These are phyloP conservation scores for Hylomyscus alleni DNA, from an alignment of 2,797 vertebrate genomes.

Conservation along the genomic window DNA sequence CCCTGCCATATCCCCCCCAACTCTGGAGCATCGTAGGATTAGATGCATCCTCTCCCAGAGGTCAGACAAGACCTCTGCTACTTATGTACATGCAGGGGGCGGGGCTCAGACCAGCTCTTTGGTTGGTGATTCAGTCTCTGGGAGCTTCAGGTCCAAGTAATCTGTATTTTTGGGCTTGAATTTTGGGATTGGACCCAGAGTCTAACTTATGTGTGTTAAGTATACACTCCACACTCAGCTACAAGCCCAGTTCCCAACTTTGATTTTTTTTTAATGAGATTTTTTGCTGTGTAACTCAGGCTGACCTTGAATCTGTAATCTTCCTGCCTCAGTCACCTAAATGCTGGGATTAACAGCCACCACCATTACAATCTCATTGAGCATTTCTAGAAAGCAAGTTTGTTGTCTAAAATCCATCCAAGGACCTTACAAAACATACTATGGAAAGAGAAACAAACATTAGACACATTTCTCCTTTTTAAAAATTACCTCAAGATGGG, in stretches of 20 bases:
- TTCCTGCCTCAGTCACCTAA: background rate
- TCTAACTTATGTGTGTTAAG: background rate
- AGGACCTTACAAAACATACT: background rate
- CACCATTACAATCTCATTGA: background rate
- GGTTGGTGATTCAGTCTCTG: no score
- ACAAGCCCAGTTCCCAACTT: background rate
- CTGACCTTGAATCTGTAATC: background rate
- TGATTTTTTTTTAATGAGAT: background rate
- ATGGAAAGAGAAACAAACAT: conserved; percentile 45
- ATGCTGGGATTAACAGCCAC: background rate
- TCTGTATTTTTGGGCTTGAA: background rate
- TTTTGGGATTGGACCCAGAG: background rate
- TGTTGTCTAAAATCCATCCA: conserved; percentile 31
- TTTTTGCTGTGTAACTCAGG: background rate
- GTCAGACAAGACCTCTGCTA: background rate
- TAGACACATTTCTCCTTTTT: conserved; percentile 58
- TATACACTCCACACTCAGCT: background rate
- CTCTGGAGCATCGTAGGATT: background rate
- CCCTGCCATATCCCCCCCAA: background rate
- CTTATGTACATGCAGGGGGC: background rate
- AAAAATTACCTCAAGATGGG: conserved; percentile 41
- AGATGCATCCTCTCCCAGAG: background rate
- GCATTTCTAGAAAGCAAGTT: conserved; percentile 46
- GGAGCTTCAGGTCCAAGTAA: background rate
- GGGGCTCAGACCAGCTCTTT: no score